phyloP scores from a whole-genome alignment of 2,888 invertebrate genomes.

The Leptarthrus brevirostris region DNA sequence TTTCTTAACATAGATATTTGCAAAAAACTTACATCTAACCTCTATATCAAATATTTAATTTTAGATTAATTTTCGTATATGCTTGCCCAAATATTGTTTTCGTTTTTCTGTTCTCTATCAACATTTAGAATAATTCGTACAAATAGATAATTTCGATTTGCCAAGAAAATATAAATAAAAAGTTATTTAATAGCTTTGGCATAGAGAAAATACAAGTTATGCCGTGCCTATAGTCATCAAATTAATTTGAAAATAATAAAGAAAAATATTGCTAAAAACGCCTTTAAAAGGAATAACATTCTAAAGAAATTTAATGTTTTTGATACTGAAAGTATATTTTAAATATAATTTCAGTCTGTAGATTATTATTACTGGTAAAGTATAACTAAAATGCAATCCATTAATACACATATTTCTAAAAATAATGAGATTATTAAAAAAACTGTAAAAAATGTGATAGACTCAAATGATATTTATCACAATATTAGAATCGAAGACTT shows the following conservation, averaged over 20 bases:
- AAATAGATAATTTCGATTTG: slow-evolving; percentile 39
- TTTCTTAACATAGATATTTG: slow-evolving; percentile 40
- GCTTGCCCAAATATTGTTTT: slow-evolving; percentile 42
- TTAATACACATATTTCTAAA: slow-evolving; percentile 27
- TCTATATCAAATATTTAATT: slow-evolving; percentile 39
- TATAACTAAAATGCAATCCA: slow-evolving; percentile 44
- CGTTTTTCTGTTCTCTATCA: slow-evolving; percentile 19
- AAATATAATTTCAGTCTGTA: slow-evolving; percentile 25
- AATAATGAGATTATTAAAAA: slow-evolving; percentile 36
- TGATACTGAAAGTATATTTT: slow-evolving; percentile 38
- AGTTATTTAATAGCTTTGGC: slow-evolving; percentile 11
- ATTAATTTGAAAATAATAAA: slow-evolving; percentile 1
- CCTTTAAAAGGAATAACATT: slow-evolving; percentile 44
- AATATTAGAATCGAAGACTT: not conserved
- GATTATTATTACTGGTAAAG: slow-evolving; percentile 19
- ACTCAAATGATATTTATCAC: slow-evolving; percentile 39
- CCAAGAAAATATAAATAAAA: slow-evolving; percentile 11
- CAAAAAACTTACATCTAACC: slow-evolving; percentile 40
- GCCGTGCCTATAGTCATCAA: slow-evolving; percentile 7
- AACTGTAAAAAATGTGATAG: slow-evolving; percentile 3
- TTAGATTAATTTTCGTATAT: slow-evolving; percentile 33
- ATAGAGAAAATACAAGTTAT: slow-evolving; percentile 29
- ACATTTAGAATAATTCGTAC: slow-evolving; percentile 45
- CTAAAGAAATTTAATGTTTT: slow-evolving; percentile 20
- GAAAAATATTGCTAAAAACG: slow-evolving; percentile 31